Evolutionary conservation across 1,140 invertebrate genomes (phyloP).

Genomic region (Zophobas morio): DNA sequence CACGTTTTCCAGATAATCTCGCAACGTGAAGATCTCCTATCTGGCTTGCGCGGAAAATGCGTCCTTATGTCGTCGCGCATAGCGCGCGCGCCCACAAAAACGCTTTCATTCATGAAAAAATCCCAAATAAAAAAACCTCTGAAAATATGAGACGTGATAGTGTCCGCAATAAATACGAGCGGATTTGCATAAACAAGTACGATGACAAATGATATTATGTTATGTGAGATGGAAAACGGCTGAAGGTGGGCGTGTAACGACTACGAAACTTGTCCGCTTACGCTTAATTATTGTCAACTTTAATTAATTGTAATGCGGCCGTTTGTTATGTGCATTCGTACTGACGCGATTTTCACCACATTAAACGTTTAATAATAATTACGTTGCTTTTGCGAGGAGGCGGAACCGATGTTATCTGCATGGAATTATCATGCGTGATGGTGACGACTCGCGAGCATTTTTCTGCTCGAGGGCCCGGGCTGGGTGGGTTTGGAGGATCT

Average conservation of each 20-base stretch:
- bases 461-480: too few relatives aligned
- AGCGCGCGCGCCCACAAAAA: slow-evolving; percentile 1
- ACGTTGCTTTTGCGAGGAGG: slow-evolving; percentile 16
- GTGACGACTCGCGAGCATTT: too few relatives aligned
- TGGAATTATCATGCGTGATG: too few relatives aligned
- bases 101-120: slow-evolving; percentile 57
- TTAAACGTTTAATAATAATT: slow-evolving; percentile 20
- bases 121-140: slow-evolving; percentile 23
- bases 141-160: slow-evolving; percentile 54
- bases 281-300: slow-evolving; percentile 38
- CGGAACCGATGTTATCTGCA: not conserved
- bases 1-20: slow-evolving; percentile 60
- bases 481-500: too few relatives aligned
- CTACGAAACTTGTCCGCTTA: slow-evolving; percentile 38
- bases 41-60: slow-evolving; percentile 28
- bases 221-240: slow-evolving; percentile 47
- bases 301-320: slow-evolving; percentile 46
- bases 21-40: slow-evolving; percentile 58
- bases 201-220: slow-evolving; percentile 60
- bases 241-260: slow-evolving; percentile 36
- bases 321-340: slow-evolving; percentile 34
- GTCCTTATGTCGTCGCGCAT: slow-evolving; percentile 25
- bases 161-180: slow-evolving; percentile 51
- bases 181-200: slow-evolving; percentile 59
- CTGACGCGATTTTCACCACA: slow-evolving; percentile 34